Percentiles rank a stretch among this genome's conserved stretches.
Evolutionary conservation across 1,140 invertebrate genomes (phyloP).

Genomic region (Bombus waltoni): DNA sequence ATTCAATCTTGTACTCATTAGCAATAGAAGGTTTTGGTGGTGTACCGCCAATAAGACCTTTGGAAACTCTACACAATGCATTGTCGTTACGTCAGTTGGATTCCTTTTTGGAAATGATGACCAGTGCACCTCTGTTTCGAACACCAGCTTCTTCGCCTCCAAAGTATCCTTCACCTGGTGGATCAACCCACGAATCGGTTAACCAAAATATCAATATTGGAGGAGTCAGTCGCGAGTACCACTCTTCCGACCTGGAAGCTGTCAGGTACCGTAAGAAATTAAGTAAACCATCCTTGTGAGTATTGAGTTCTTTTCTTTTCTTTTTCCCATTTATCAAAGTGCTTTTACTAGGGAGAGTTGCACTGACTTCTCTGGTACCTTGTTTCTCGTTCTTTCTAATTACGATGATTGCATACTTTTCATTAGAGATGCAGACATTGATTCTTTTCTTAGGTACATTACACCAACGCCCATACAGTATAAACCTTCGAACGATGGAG

Average conservation of each 20-base stretch:
- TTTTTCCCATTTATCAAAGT: not conserved
- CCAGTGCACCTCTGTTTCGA: slow-evolving; percentile 86
- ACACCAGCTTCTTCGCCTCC: slow-evolving; percentile 89
- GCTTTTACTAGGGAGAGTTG: too few species aligned
- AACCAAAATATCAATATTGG: slow-evolving; percentile 73
- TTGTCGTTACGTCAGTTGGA: slow-evolving; percentile 95
- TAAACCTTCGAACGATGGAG: slow-evolving; percentile 73
- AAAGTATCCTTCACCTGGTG: slow-evolving; percentile 84
- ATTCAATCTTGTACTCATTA: slow-evolving; percentile 64
- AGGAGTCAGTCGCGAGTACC: slow-evolving; percentile 77
- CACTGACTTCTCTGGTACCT: not conserved
- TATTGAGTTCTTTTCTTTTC: slow-evolving; percentile 60
- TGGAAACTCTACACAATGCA: slow-evolving; percentile 98
- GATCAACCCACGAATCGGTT: slow-evolving; percentile 70
- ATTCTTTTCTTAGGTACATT: slow-evolving; percentile 69
- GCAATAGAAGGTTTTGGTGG: slow-evolving; percentile 92
- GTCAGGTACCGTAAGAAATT: slow-evolving; percentile 77
- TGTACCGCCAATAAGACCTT: slow-evolving; percentile 95
- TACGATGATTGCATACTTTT: not conserved
- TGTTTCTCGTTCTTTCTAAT: not conserved
- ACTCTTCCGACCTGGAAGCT: slow-evolving; percentile 81
- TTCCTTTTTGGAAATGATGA: slow-evolving; percentile 93
- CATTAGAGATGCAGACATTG: not conserved
- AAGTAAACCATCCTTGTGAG: slow-evolving; percentile 79
- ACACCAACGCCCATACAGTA: slow-evolving; percentile 74